Conservation (phyloP, 1,140 invertebrate species). For the Pomacea maculata region DNA sequence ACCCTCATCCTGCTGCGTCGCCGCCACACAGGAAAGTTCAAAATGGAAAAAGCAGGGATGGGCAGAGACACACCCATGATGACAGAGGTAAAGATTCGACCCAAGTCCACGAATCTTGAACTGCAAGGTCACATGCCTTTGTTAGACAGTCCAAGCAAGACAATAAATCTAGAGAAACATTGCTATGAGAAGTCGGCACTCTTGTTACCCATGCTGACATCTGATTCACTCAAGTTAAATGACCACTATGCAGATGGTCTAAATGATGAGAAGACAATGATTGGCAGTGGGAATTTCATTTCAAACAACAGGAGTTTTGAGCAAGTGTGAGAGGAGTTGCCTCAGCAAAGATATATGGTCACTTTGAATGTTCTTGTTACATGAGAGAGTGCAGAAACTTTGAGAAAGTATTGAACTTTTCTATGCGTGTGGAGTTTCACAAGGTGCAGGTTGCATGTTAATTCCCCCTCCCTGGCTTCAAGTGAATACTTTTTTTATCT, state of each 20-base stretch:
- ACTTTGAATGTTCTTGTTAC: no score
- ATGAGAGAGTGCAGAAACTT: no score
- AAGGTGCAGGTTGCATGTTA: no score
- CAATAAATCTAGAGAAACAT: constrained; percentile 13
- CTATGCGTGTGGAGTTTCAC: no score
- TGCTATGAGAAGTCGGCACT: constrained; percentile 1
- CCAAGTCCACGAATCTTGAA: constrained; percentile 29
- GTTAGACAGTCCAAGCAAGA: constrained; percentile 19
- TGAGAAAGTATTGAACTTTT: no score
- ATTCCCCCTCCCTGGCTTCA: no score
- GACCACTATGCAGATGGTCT: constrained; percentile 1
- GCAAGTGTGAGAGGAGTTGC: constrained; percentile 4
- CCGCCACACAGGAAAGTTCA: constrained; percentile 26
- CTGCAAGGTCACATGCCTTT: constrained; percentile 23
- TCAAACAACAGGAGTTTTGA: constrained; percentile 17
- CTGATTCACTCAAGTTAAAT: neutral
- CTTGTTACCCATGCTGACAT: neutral
- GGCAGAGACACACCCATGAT: constrained; percentile 12
- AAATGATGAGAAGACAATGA: neutral
- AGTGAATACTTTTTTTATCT: no score
- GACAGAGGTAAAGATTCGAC: constrained; percentile 22
- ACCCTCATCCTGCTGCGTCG: constrained; percentile 16
- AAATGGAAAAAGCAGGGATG: constrained; percentile 5
- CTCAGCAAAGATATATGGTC: no score
- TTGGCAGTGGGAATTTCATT: neutral